A percentile compares a stretch with the other conserved stretches of the same genome.
These are phyloP conservation scores for Serilophus lunatus DNA, from an alignment of 2,113 vertebrate genomes.

Conservation along the genomic window DNA sequence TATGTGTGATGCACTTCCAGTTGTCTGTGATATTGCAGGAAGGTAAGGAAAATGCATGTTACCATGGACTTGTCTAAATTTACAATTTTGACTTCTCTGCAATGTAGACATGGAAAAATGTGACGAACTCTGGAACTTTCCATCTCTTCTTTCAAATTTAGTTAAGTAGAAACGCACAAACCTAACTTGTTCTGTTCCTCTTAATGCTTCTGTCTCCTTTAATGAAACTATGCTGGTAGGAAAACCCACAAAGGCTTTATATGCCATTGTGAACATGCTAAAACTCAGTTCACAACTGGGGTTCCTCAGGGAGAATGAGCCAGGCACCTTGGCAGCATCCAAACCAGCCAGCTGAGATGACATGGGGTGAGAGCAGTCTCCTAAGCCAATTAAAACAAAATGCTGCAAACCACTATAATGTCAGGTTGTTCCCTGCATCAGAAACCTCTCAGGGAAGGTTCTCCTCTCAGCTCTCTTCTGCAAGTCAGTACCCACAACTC, in stretches of 20 bases:
- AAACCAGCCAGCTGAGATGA: background rate
- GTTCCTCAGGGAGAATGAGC: background rate
- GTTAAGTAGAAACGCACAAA: background rate
- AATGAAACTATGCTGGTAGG: background rate
- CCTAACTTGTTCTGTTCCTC: background rate
- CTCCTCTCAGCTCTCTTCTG: background rate
- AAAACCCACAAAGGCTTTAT: background rate
- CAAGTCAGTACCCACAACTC: background rate
- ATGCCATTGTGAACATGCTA: background rate
- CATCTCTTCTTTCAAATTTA: background rate
- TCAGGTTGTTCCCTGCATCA: background rate
- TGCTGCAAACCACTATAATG: fast-evolving
- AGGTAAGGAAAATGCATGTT: background rate
- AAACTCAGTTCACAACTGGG: background rate
- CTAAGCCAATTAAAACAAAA: background rate
- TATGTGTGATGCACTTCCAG: background rate
- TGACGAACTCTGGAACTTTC: background rate
- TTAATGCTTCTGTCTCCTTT: background rate
- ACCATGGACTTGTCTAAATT: background rate
- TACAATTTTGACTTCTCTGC: background rate
- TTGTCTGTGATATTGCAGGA: background rate
- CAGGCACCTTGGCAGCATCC: background rate
- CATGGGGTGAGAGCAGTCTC: fast-evolving
- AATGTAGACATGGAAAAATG: background rate
- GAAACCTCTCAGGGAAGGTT: background rate